A percentile compares a stretch with the other conserved stretches of the same genome.
These are phyloP conservation scores for Gracilinanus agilis DNA, from an alignment of 2,113 vertebrate species.

Conservation along the genomic window DNA sequence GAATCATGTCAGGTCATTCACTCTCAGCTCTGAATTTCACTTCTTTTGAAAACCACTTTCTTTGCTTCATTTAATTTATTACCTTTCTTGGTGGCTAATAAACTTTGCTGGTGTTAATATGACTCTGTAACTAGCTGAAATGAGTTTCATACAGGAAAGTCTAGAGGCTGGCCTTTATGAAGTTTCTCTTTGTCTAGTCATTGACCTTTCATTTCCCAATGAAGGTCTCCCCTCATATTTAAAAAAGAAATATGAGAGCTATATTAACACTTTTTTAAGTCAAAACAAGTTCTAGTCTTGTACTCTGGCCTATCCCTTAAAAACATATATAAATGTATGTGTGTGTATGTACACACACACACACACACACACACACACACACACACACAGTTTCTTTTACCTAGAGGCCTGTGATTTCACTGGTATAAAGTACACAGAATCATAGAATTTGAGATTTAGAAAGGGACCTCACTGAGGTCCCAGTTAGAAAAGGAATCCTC, in stretches of 20 bases:
- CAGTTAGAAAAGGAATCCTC: neutral
- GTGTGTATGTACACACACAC: no score
- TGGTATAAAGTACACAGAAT: neutral
- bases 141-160: conserved; percentile 6
- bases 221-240: conserved; percentile 8
- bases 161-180: conserved; percentile 26
- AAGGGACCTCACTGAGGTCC: neutral
- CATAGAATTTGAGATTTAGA: neutral
- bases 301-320: neutral
- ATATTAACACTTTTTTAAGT: neutral
- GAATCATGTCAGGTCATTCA: conserved; percentile 38
- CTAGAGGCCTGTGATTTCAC: neutral
- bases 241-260: conserved; percentile 6
- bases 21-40: conserved; percentile 20
- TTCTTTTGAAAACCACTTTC: conserved; percentile 66
- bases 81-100: conserved; percentile 60
- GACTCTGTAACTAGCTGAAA: neutral
- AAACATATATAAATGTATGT: no score
- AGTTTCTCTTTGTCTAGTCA: neutral
- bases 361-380: no score
- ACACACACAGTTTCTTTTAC: neutral
- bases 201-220: conserved; percentile 12
- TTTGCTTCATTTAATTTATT: conserved; percentile 63
- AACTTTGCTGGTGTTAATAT: conserved; percentile 26
- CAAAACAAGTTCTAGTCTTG: neutral